Conservation (phyloP, 2,797 vertebrate genomes). For the Nothura maculosa region DNA sequence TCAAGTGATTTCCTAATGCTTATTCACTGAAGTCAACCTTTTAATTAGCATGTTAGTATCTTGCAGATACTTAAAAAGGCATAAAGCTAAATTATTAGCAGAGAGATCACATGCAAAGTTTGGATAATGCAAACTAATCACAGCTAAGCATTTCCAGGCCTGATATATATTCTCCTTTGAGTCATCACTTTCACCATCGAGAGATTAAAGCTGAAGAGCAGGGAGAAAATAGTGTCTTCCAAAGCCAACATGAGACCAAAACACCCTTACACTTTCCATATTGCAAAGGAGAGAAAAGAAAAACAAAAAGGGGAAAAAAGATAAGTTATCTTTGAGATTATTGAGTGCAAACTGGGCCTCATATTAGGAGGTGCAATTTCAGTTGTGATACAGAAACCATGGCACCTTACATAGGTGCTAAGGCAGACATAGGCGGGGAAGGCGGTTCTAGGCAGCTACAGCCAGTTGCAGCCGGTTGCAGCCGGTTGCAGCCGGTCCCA, state of each 20-base stretch:
- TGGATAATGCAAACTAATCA: neutral
- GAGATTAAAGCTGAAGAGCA: neutral
- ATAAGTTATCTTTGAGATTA: neutral
- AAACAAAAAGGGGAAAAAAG: neutral
- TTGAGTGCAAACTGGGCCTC: neutral
- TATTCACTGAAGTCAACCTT: neutral
- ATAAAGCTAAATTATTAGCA: neutral
- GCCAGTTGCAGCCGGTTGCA: too few relatives aligned
- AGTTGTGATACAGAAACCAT: neutral
- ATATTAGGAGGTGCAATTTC: rapidly evolving
- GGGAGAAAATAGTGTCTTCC: neutral
- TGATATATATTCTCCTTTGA: neutral
- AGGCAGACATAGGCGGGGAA: too few relatives aligned
- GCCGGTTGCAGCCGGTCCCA: too few relatives aligned
- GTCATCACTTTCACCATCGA: neutral
- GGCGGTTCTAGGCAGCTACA: too few relatives aligned
- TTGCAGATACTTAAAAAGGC: neutral
- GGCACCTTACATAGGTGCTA: too few relatives aligned
- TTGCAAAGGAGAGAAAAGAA: neutral
- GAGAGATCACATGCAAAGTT: neutral
- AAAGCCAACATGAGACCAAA: neutral
- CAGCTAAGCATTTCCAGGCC: neutral
- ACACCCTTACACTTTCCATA: neutral
- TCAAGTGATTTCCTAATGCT: neutral
- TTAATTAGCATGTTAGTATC: neutral